Conservation (phyloP, 2,113 vertebrate genomes). For the Bubo scandiacus region DNA sequence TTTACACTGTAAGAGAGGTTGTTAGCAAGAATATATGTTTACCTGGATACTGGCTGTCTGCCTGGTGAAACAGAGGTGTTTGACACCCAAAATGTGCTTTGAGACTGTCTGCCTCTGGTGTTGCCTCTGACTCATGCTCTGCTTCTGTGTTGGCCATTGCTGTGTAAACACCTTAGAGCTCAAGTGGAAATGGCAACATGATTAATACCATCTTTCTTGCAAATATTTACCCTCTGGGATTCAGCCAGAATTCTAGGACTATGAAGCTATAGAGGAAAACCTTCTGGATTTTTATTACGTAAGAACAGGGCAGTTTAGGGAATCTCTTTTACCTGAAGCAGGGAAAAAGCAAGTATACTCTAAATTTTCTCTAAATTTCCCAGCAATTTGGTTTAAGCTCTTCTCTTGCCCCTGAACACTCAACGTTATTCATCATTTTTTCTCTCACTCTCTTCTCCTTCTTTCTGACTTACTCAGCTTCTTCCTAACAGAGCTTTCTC, state of each 20-base stretch:
- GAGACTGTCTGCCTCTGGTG: fast-evolving
- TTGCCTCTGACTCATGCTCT: neutral
- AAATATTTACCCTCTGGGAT: conserved; percentile 25
- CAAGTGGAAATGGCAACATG: conserved; percentile 23
- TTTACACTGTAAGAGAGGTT: neutral
- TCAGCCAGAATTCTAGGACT: neutral
- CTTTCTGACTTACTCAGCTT: neutral
- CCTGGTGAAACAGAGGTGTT: neutral
- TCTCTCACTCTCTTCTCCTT: neutral
- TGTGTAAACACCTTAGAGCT: conserved; percentile 44
- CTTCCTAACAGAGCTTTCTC: neutral
- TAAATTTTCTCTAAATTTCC: neutral
- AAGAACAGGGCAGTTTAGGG: neutral
- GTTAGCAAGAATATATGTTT: neutral
- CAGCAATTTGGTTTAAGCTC: neutral
- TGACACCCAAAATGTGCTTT: neutral
- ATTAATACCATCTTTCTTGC: conserved; percentile 43
- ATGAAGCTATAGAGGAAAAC: neutral
- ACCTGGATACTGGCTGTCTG: neutral
- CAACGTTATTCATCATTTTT: neutral
- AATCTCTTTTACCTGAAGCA: neutral
- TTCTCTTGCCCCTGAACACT: neutral
- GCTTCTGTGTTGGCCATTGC: conserved; percentile 16
- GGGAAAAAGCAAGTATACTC: neutral
- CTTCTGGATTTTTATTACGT: fast-evolving